Evolutionary conservation across 2,888 invertebrate species (phyloP), one percentile per base, ranked within the genome.

Genomic region (Drosophila algonquin): DNA sequence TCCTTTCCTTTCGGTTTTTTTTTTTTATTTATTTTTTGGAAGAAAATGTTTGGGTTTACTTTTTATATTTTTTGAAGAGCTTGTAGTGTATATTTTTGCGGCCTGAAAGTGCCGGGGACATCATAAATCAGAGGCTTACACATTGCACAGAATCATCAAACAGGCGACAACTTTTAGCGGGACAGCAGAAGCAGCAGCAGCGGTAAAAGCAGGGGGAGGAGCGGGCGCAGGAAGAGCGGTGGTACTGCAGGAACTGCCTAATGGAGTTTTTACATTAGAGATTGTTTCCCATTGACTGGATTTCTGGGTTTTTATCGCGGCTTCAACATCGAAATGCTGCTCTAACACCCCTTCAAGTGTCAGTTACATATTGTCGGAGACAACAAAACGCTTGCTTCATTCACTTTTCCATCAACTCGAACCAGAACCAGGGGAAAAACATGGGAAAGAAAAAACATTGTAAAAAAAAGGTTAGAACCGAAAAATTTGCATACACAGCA

Each of bases 101-200:
- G 75, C 77, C 65, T 60, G 54, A 40, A 73, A 71, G 68, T 76
- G 44, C 32, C 24, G 40, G 52, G 55, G 40, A 77, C 80, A 82
- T 83, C 89, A 91, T 90, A 90, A 88, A 90, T 90, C 90, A 89
- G 80, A 1, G 40, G 89, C 89, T 91, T 90, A 90, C 80, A 87
- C 80, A 87, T 90, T 89, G 87, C 84, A 80, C 76, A 89, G 89
- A 90, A 89, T 90, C 90, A 91, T 89, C 89, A 84, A 86, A 69
- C 73, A 70, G 82, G 80, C 82, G 75, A 67, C 67, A 79, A 77
- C 75, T 63, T 83, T 76, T 71, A 61, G 65, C 18, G 44, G 46
- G 30, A 62, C 48, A 62, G 54, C 52, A 53, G 51, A 63, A 35
- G n/a, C 44, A 35, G 58, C 21, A 24, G 45, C 48, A 46, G 40